phyloP scores from a whole-genome alignment of 2,113 vertebrate genomes.

The Notothenia rossii region DNA sequence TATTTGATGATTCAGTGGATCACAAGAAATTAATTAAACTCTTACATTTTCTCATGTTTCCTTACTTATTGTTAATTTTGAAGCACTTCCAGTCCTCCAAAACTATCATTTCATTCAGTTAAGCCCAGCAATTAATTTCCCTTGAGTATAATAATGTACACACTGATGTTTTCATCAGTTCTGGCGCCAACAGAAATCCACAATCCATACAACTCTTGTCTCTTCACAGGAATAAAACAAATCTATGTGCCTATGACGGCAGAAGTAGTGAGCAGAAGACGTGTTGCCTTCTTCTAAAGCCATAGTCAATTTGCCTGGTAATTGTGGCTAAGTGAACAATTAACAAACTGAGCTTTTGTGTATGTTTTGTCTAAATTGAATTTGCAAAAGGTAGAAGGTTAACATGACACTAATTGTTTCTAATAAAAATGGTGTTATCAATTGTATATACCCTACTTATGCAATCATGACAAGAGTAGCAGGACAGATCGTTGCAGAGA shows the following conservation, averaged over 20 bases:
- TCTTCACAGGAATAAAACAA: constrained; percentile 11
- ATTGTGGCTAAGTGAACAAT: constrained; percentile 32
- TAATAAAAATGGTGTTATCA: constrained; percentile 30
- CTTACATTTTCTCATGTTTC: constrained; percentile 55
- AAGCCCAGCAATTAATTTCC: constrained; percentile 38
- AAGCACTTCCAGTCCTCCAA: constrained; percentile 37
- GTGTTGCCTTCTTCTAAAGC: constrained; percentile 33
- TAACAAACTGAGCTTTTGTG: constrained; percentile 62
- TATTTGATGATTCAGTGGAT: constrained; percentile 77
- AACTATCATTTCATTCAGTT: constrained; percentile 41
- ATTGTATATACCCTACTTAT: constrained; percentile 25
- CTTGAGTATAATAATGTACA: constrained; percentile 27
- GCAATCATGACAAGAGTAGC: constrained; percentile 15
- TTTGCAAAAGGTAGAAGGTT: constrained; percentile 25
- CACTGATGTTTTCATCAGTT: constrained; percentile 18
- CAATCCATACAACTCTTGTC: not conserved
- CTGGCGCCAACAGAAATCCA: constrained; percentile 7
- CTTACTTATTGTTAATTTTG: constrained; percentile 28
- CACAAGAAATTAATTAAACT: constrained; percentile 70
- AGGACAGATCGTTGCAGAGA: constrained; percentile 26
- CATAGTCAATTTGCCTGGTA: constrained; percentile 9
- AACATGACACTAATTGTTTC: constrained; percentile 33
- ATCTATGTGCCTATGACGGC: constrained; percentile 26
- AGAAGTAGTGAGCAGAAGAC: constrained; percentile 33
- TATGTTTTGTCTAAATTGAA: constrained; percentile 25